Percentiles rank a stretch among this genome's conserved stretches.
These are phyloP conservation scores for Eilema caniola DNA, from an alignment of 2,888 invertebrate species.

Conservation along the genomic window DNA sequence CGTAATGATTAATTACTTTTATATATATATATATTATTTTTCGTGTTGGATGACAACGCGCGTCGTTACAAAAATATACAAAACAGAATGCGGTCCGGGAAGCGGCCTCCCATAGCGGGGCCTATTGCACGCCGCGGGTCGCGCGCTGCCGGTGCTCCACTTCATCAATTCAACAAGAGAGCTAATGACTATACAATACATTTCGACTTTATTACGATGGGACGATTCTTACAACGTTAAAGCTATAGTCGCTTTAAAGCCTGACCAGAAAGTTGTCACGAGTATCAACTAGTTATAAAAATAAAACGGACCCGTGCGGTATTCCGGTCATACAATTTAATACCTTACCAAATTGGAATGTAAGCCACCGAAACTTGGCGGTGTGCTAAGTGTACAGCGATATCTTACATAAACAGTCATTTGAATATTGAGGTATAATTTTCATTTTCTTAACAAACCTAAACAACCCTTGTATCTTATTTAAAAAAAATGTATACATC, in stretches of 20 bases:
- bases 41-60: conserved; percentile 32
- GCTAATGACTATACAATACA: conserved; percentile 74
- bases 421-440: conserved; percentile 75
- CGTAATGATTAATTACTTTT: conserved; percentile 48
- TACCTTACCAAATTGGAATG: conserved; percentile 56
- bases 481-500: conserved; percentile 64
- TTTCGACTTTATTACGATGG: conserved; percentile 78
- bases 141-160: conserved; percentile 26
- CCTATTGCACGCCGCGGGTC: conserved; percentile 15
- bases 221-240: conserved; percentile 77
- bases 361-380: conserved; percentile 33
- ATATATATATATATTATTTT: conserved; percentile 43
- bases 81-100: conserved; percentile 9
- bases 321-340: conserved; percentile 52
- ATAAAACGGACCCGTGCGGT: conserved; percentile 39
- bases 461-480: conserved; percentile 67
- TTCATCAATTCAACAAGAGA: conserved; percentile 60
- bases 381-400: conserved; percentile 56
- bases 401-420: conserved; percentile 72
- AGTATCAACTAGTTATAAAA: conserved; percentile 38
- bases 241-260: conserved; percentile 66
- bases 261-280: conserved; percentile 50
- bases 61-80: conserved; percentile 38
- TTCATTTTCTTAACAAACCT: conserved; percentile 68
- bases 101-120: conserved; percentile 9